Conservation (phyloP, 1,140 invertebrate species). For the Trachymyrmex septentrionalis region DNA sequence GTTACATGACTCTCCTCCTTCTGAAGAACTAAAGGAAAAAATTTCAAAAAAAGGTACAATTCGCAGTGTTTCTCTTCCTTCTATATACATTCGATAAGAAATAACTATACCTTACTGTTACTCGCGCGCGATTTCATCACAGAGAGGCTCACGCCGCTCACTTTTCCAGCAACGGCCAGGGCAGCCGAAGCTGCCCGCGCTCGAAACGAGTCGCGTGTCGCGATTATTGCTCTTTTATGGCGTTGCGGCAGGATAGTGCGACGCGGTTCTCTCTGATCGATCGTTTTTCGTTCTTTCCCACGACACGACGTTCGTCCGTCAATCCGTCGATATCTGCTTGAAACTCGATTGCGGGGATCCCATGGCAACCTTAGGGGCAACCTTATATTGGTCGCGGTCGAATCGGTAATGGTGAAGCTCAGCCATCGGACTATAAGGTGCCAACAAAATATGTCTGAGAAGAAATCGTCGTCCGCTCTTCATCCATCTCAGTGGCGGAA, state of each 20-base stretch:
- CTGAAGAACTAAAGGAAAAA: background rate
- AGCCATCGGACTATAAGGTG: constrained; percentile 4
- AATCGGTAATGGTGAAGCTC: constrained; percentile 17
- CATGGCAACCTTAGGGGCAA: background rate
- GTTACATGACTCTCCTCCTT: background rate
- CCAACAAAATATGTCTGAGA: constrained; percentile 50
- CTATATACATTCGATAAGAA: background rate
- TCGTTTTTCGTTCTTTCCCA: constrained; percentile 58
- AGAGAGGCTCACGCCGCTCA: constrained; percentile 59
- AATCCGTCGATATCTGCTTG: constrained; percentile 12
- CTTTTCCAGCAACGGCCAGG: constrained; percentile 68
- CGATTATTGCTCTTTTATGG: constrained; percentile 66
- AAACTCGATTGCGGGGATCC: constrained; percentile 22
- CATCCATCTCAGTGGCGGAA: background rate
- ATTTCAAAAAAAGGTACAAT: background rate
- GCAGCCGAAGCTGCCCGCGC: constrained; percentile 24
- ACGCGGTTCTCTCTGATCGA: constrained; percentile 46
- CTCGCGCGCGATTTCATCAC: constrained; percentile 59
- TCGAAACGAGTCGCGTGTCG: constrained; percentile 39
- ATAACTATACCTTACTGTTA: background rate
- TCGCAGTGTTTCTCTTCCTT: constrained; percentile 1
- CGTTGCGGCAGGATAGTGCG: constrained; percentile 18
- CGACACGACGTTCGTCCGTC: constrained; percentile 53
- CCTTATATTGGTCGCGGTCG: constrained; percentile 38
- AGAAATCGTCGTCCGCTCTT: constrained; percentile 9